Base-by-base conservation (phyloP, 1,140 invertebrate genomes). In the Chymomyza costata region DNA sequence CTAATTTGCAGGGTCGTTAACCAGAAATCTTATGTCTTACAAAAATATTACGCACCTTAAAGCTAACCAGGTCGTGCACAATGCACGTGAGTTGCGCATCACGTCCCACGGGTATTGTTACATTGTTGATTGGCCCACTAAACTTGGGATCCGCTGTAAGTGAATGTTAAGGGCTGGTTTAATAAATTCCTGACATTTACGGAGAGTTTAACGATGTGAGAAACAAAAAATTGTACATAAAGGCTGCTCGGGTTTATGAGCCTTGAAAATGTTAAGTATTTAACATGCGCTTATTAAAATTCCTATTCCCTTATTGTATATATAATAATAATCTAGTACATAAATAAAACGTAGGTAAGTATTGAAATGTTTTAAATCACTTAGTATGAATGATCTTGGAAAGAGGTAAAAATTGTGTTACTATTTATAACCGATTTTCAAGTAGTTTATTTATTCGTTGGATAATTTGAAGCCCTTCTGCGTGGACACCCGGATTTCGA, bases 31-130 rank as follows among this genome's bases (percentile, higher is more conserved):
- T 34, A 10, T 34, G 13, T 13, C 13, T 5, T 14, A 34, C 3
- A 34, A 3, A 34, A 6, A 6, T 3, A 6, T 5, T n/a, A 86
- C 40, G 13, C 62, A 93, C 93, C 90, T 93, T 93, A 84, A 90
- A 94, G 43, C 88, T 89, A 40, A 91, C 90, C 58, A 94, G 87
- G 82, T 93, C 92, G 86, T 94, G 92, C 43, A 94, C 93, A 40
- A 91, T 88, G 83, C 93, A 95, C 32, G 92, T 92, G 69, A 95
- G 90, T 48, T 92, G 88, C 13, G 92, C 93, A 76, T 94, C 93
- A 63, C 93, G 88, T 50, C 93, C 92, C 44, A 93, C 89, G 19
- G 93, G 91, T 34, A 93, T 89, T 28, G 93, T 95, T 61, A 93
- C 88, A 86, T 95, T 94, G 83, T 90, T 91, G 69, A 95, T 90